A percentile compares a stretch with the other conserved stretches of the same genome.
phyloP scores from a whole-genome alignment of 2,888 invertebrate genomes.

The Pilophorus perplexus region DNA sequence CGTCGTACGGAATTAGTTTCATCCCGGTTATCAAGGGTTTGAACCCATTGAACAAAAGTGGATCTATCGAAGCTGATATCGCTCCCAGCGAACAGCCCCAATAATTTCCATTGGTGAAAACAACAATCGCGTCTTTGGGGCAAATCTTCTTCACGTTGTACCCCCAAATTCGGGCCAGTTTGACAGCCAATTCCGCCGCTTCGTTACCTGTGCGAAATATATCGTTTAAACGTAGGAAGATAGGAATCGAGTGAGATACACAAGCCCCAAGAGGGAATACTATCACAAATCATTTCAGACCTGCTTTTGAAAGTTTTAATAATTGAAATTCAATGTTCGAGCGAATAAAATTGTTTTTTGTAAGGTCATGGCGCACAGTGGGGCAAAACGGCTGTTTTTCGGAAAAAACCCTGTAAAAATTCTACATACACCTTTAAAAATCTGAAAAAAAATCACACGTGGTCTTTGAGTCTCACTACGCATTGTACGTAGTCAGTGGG shows the following conservation, averaged over 20 bases:
- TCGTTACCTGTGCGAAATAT: constrained; percentile 64
- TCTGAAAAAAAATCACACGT: no score
- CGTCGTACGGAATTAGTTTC: constrained; percentile 78
- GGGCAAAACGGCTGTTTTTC: no score
- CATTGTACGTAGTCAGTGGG: no score
- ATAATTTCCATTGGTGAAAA: constrained; percentile 91
- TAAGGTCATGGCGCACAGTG: no score
- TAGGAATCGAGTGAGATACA: no score
- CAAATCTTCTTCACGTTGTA: constrained; percentile 84
- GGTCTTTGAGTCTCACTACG: no score
- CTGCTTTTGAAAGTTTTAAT: no score
- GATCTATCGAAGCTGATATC: constrained; percentile 85
- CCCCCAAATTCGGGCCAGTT: constrained; percentile 90
- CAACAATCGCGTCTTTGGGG: constrained; percentile 76
- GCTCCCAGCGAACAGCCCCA: constrained; percentile 93
- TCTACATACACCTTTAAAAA: no score
- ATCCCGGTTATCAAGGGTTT: constrained; percentile 94
- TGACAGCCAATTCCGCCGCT: constrained; percentile 89
- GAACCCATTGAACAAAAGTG: constrained; percentile 74
- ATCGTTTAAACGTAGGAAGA: not conserved
- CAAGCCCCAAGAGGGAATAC: no score
- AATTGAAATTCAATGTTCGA: not conserved
- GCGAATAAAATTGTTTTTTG: no score
- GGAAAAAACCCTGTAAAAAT: no score
- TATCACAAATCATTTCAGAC: no score